phyloP scores from a whole-genome alignment of 2,888 invertebrate genomes.

The Empis livida region DNA sequence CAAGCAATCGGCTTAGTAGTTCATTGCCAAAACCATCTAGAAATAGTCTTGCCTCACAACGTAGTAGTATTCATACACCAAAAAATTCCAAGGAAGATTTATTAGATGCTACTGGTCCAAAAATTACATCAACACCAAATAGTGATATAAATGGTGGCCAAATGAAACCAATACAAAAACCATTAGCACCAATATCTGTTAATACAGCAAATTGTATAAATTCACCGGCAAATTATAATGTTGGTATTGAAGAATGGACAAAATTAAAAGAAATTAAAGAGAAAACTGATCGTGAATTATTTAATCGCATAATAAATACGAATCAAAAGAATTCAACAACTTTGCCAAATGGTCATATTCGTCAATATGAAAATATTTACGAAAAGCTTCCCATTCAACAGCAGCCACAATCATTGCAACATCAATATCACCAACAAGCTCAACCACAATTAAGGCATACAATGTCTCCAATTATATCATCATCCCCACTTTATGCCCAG shows the following conservation, averaged over 20 bases:
- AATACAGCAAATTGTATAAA: not conserved
- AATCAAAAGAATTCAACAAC: not conserved
- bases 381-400: constrained; percentile 9
- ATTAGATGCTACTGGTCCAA: constrained; percentile 18
- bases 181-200: constrained; percentile 7
- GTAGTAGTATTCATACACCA: constrained; percentile 10
- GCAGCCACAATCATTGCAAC: not conserved
- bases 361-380: constrained; percentile 17
- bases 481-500: constrained; percentile 13
- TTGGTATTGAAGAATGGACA: constrained; percentile 27
- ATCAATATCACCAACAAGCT: constrained; percentile 15
- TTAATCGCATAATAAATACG: constrained; percentile 23
- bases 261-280: constrained; percentile 30
- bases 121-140: constrained; percentile 22
- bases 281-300: constrained; percentile 29
- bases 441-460: constrained; percentile 12
- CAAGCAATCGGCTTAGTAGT: constrained; percentile 7
- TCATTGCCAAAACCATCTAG: constrained; percentile 9
- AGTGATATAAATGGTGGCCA: constrained; percentile 7
- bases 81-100: constrained; percentile 18
- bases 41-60: constrained; percentile 3
- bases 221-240: constrained; percentile 12
- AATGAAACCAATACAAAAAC: constrained; percentile 4
- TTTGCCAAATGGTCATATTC: constrained; percentile 15
- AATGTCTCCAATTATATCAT: constrained; percentile 5